These are phyloP conservation scores for Drosophila mayaguana DNA, from an alignment of 2,888 invertebrate species.

Conservation along the genomic window DNA sequence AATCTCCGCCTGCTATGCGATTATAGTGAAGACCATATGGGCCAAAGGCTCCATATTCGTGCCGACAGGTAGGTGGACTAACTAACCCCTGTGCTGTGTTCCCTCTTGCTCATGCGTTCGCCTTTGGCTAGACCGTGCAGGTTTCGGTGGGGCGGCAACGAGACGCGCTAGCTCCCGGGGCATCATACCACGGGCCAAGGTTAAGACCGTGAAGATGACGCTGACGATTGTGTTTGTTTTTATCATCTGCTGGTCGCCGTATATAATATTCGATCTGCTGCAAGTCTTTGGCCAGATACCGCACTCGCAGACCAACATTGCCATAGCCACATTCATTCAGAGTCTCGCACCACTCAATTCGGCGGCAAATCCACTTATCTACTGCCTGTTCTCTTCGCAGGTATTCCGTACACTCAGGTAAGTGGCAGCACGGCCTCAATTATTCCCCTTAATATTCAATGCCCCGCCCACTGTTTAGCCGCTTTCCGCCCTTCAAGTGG, in stretches of 20 bases:
- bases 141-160: constrained; percentile 86
- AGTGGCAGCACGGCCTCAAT: constrained; percentile 72
- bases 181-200: constrained; percentile 96
- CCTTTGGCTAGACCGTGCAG: constrained; percentile 69
- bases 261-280: constrained; percentile 95
- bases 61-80: constrained; percentile 76
- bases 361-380: constrained; percentile 97
- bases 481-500: constrained; percentile 90
- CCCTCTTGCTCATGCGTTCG: constrained; percentile 14
- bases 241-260: constrained; percentile 97
- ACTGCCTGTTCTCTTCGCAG: constrained; percentile 96
- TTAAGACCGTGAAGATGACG: constrained; percentile 99
- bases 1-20: constrained; percentile 95
- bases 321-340: constrained; percentile 95
- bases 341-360: constrained; percentile 96
- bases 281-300: constrained; percentile 95
- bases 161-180: constrained; percentile 95
- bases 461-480: constrained; percentile 59
- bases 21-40: constrained; percentile 97
- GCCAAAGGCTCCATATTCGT: constrained; percentile 87
- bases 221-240: constrained; percentile 98
- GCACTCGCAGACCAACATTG: constrained; percentile 91
- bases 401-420: constrained; percentile 94
- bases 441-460: background rate
- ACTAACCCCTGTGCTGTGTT: no score